These are phyloP conservation scores for Falco punctatus DNA, from an alignment of 2,113 vertebrate species.

Conservation along the genomic window DNA sequence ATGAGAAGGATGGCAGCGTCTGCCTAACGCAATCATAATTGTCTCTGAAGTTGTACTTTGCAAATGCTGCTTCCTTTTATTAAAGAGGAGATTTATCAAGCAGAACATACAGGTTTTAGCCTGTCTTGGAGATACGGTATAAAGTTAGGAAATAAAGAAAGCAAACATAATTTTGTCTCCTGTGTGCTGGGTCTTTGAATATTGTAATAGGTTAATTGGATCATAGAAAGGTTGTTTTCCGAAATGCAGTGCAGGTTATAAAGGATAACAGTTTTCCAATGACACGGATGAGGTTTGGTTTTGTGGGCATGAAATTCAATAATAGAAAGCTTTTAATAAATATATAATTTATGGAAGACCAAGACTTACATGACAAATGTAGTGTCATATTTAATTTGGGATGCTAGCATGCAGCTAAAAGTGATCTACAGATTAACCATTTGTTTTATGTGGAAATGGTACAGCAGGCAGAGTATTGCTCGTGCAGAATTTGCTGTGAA, in stretches of 20 bases:
- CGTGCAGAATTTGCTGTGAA: neutral
- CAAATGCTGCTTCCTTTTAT: slow-evolving; percentile 62
- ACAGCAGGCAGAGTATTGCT: neutral
- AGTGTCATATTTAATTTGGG: slow-evolving; percentile 69
- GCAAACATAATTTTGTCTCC: slow-evolving; percentile 62
- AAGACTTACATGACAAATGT: slow-evolving; percentile 65
- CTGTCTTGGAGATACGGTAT: slow-evolving; percentile 19
- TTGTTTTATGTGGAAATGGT: neutral
- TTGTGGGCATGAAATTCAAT: slow-evolving; percentile 64
- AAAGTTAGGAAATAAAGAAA: slow-evolving; percentile 40
- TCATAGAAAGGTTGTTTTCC: slow-evolving; percentile 48
- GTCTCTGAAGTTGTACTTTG: slow-evolving; percentile 40
- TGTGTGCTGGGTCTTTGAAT: slow-evolving; percentile 54
- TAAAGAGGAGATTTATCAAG: slow-evolving; percentile 56
- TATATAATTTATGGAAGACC: slow-evolving; percentile 52
- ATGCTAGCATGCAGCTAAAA: slow-evolving; percentile 53
- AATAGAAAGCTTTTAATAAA: slow-evolving; percentile 71
- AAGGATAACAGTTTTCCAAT: slow-evolving; percentile 62
- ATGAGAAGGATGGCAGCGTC: slow-evolving; percentile 17
- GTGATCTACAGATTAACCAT: slow-evolving; percentile 60
- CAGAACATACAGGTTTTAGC: slow-evolving; percentile 24
- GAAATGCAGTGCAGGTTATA: slow-evolving; percentile 30
- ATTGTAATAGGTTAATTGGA: slow-evolving; percentile 72
- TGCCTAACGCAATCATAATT: slow-evolving; percentile 43
- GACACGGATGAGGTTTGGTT: slow-evolving; percentile 57